Percentiles rank a stretch among this genome's conserved stretches.
phyloP scores from a whole-genome alignment of 2,113 vertebrate species.

The Turdus rufiventris region DNA sequence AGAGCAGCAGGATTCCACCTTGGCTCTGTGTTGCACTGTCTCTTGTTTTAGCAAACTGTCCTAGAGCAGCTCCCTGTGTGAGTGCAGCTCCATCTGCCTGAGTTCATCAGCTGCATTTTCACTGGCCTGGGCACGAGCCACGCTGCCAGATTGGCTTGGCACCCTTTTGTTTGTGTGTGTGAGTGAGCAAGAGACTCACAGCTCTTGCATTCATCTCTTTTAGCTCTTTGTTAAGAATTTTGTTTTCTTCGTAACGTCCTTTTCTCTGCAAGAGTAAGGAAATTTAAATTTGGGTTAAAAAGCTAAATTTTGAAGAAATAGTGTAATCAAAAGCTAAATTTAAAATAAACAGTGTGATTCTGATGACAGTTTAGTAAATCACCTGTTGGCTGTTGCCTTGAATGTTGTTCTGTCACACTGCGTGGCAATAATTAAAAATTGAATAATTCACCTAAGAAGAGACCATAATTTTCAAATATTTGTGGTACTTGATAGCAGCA shows the following conservation, averaged over 20 bases:
- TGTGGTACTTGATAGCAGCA: neutral
- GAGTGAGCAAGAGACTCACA: neutral
- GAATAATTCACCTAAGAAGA: neutral
- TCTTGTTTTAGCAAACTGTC: neutral
- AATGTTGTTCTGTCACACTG: accelerated
- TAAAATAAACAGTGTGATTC: neutral
- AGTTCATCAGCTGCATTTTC: neutral
- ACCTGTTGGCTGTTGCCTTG: neutral
- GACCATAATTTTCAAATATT: neutral
- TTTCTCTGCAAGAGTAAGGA: neutral
- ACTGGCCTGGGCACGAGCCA: accelerated
- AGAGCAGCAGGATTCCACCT: neutral
- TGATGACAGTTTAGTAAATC: neutral
- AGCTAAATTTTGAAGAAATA: neutral
- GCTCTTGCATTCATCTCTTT: neutral
- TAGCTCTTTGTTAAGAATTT: neutral
- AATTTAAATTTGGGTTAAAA: neutral
- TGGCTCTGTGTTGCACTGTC: neutral
- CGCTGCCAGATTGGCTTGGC: accelerated
- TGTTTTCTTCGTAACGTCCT: neutral
- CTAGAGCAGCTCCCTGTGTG: neutral
- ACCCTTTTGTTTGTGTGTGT: no score
- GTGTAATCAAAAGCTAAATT: neutral
- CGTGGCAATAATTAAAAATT: neutral
- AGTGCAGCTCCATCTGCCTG: neutral